Evolutionary conservation across 53 echinoderm and acorn worm genomes (phyloP), one percentile per base, ranked within the genome.

Genomic region (Pentamera pediparva): DNA sequence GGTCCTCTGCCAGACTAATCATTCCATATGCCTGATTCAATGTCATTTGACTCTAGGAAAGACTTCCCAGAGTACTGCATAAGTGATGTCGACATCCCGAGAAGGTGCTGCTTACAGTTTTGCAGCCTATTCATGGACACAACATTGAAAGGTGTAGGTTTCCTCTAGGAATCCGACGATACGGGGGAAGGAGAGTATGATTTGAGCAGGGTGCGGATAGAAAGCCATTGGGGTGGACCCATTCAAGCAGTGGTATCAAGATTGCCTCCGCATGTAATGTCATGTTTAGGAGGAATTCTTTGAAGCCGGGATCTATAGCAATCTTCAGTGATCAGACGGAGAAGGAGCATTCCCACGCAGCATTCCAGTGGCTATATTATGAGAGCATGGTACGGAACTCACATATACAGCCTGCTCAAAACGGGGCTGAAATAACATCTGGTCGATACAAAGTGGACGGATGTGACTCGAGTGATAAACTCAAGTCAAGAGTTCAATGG

Each of bases 1-100:
- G n/a, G n/a, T n/a, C n/a, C n/a, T n/a, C n/a, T n/a, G n/a, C n/a
- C n/a, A n/a, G n/a, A n/a, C n/a, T n/a, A n/a, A n/a, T n/a, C n/a
- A n/a, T n/a, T n/a, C n/a, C n/a, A n/a, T n/a, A n/a, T n/a, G n/a
- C n/a, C n/a, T n/a, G n/a, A n/a, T n/a, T n/a, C n/a, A n/a, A n/a
- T n/a, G n/a, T n/a, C n/a, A n/a, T n/a, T n/a, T n/a, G n/a, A n/a
- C n/a, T n/a, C n/a, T n/a, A n/a, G n/a, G n/a, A n/a, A n/a, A n/a
- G n/a, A n/a, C n/a, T n/a, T n/a, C n/a, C n/a, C n/a, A n/a, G n/a
- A n/a, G n/a, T n/a, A n/a, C 39, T 78, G 79, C 29, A 1, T 54
- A 30, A 78, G 69, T 54, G 79, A 67, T 2, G 79, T 78, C 12
- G 67, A 67, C 25, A 65, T 78, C 52, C 36, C 65, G 2, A 63